Percentiles rank a stretch among this genome's conserved stretches.
phyloP scores from a whole-genome alignment of 2,888 invertebrate genomes.

The Drosophila meridionalis region DNA sequence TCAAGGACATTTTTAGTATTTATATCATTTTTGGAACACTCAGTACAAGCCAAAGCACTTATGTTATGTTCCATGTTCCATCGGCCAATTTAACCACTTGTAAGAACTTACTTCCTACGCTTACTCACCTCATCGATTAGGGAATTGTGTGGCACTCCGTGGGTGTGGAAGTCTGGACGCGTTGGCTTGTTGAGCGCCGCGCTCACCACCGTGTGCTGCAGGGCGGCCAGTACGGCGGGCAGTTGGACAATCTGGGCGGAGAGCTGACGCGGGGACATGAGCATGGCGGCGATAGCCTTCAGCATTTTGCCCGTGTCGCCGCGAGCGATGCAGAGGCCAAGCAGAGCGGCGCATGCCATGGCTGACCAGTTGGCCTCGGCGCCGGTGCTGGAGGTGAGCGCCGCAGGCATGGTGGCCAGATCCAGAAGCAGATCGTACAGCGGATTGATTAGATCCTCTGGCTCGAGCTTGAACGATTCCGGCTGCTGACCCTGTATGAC shows the following conservation, averaged over 20 bases:
- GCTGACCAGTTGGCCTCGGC: slow-evolving; percentile 91
- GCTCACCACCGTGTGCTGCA: slow-evolving; percentile 95
- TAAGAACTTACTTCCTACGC: background rate
- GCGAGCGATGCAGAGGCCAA: slow-evolving; percentile 95
- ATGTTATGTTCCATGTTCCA: too few relatives aligned
- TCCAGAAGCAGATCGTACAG: slow-evolving; percentile 94
- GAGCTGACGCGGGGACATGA: slow-evolving; percentile 92
- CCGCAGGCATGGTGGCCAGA: slow-evolving; percentile 90
- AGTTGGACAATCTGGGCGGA: slow-evolving; percentile 93
- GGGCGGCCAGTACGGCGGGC: slow-evolving; percentile 92
- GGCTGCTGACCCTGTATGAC: slow-evolving; percentile 90
- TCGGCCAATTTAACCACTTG: too few relatives aligned
- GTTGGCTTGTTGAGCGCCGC: slow-evolving; percentile 93
- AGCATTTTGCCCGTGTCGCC: slow-evolving; percentile 97
- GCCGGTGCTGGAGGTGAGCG: slow-evolving; percentile 80
- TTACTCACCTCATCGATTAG: slow-evolving; percentile 87
- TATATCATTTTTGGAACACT: background rate
- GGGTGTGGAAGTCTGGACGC: slow-evolving; percentile 94
- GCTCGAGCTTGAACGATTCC: slow-evolving; percentile 84
- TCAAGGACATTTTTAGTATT: too few relatives aligned
- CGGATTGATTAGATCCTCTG: slow-evolving; percentile 89
- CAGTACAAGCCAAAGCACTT: background rate
- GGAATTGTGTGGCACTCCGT: slow-evolving; percentile 93
- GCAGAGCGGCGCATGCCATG: slow-evolving; percentile 95
- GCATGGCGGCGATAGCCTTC: slow-evolving; percentile 93